A percentile compares a stretch with the other conserved stretches of the same genome.
These are phyloP conservation scores for Epistrophella euchroma DNA, from an alignment of 2,888 invertebrate species.

Conservation along the genomic window DNA sequence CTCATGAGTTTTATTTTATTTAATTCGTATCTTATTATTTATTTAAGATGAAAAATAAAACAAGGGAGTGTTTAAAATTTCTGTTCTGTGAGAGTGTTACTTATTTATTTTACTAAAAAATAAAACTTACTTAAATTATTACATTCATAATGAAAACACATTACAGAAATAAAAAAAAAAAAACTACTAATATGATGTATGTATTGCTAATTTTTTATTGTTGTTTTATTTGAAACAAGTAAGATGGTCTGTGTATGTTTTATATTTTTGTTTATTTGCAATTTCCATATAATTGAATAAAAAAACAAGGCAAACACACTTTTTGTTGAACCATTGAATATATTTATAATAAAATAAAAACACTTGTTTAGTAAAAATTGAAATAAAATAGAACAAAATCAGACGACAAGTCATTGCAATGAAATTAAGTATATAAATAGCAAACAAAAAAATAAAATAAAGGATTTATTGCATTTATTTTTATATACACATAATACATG, in stretches of 20 bases:
- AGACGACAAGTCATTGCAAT: conserved; percentile 34
- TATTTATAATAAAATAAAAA: conserved; percentile 21
- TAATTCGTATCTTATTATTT: conserved; percentile 16
- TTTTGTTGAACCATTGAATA: not conserved
- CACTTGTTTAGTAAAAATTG: conserved; percentile 14
- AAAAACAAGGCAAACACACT: not conserved
- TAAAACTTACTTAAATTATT: not conserved
- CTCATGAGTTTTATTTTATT: conserved; percentile 36
- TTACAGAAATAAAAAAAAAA: not conserved
- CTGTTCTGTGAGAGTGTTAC: not conserved
- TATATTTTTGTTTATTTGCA: not conserved
- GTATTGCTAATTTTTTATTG: not conserved
- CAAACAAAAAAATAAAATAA: conserved; percentile 15
- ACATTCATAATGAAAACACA: not conserved
- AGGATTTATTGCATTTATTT: conserved; percentile 66
- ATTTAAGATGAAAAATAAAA: not conserved
- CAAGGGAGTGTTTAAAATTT: not conserved
- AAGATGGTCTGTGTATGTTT: not conserved
- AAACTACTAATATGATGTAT: not conserved
- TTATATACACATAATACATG: conserved; percentile 61
- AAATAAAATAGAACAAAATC: conserved; percentile 36
- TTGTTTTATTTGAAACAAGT: not conserved
- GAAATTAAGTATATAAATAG: conserved; percentile 42
- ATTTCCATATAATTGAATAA: not conserved
- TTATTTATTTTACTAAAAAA: conserved; percentile 5